These are phyloP conservation scores for Paraplagusia blochii DNA, from an alignment of 2,113 vertebrate species.

Conservation along the genomic window DNA sequence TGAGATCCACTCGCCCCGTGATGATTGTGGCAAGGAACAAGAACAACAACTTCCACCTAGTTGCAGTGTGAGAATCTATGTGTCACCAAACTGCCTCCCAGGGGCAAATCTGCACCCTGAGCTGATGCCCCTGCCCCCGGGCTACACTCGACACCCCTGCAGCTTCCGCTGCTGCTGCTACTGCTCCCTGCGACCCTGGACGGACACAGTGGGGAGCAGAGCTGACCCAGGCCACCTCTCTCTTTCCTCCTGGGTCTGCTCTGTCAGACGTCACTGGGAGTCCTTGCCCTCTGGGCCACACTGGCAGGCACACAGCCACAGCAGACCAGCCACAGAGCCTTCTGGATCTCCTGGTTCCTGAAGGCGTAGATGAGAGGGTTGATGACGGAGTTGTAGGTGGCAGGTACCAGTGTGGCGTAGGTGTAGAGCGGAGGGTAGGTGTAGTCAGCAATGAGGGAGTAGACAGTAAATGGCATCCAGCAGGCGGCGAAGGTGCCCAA, in stretches of 20 bases:
- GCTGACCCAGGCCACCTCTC: constrained; percentile 50
- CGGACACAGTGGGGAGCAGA: constrained; percentile 49
- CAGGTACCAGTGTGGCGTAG: constrained; percentile 95
- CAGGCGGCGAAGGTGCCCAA: constrained; percentile 97
- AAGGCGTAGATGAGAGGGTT: constrained; percentile 98
- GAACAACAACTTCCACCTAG: constrained; percentile 13
- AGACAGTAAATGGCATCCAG: constrained; percentile 99
- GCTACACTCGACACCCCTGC: constrained; percentile 2
- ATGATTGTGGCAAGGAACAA: constrained; percentile 39
- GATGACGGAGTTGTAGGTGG: constrained; percentile 98
- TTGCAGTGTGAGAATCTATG: constrained; percentile 19
- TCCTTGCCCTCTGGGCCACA: constrained; percentile 87
- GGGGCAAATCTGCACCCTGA: constrained; percentile 6
- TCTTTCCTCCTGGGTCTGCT: constrained; percentile 51
- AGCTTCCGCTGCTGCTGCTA: constrained; percentile 23
- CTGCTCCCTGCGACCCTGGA: constrained; percentile 42
- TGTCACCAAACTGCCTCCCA: constrained; percentile 24
- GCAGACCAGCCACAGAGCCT: constrained; percentile 94
- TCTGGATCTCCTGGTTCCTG: constrained; percentile 99
- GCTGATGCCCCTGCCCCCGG: constrained; percentile 19
- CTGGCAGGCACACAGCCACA: constrained; percentile 90
- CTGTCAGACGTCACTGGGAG: constrained; percentile 92
- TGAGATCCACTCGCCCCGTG: constrained; percentile 31
- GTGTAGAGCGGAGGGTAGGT: constrained; percentile 97
- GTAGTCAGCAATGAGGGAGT: constrained; percentile 95